phyloP scores from a whole-genome alignment of 2,113 vertebrate genomes.

The Echinops telfairi region DNA sequence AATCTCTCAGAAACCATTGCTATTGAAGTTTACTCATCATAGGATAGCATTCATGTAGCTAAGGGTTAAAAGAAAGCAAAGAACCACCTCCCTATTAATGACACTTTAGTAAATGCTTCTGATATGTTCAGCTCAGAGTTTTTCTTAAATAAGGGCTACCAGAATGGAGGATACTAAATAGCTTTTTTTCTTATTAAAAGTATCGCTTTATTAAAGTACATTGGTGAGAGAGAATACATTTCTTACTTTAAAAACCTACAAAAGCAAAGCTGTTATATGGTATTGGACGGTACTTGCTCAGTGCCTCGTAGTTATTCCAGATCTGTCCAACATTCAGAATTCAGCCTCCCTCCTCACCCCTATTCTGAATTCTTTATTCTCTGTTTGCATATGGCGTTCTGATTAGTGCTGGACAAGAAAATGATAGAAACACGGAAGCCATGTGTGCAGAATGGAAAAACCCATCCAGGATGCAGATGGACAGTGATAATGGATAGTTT shows the following conservation, averaged over 20 bases:
- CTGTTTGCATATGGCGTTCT: background rate
- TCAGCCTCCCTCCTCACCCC: background rate
- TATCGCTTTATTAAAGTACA: slow-evolving; percentile 9
- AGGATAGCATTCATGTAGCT: background rate
- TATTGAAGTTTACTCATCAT: background rate
- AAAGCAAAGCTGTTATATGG: background rate
- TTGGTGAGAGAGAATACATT: background rate
- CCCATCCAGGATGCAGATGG: background rate
- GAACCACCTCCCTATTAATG: background rate
- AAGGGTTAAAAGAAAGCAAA: background rate
- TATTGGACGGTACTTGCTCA: background rate
- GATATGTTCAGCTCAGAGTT: background rate
- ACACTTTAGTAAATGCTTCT: background rate
- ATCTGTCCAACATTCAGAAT: background rate
- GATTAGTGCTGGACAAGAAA: background rate
- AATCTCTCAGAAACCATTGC: background rate
- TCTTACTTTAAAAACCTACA: slow-evolving; percentile 40
- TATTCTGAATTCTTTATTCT: background rate
- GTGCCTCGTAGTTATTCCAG: background rate
- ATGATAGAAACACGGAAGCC: background rate
- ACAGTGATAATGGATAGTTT: background rate
- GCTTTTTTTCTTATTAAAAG: background rate
- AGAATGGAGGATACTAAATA: background rate
- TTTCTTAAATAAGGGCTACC: background rate
- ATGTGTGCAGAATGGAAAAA: background rate